A percentile compares a stretch with the other conserved stretches of the same genome.
phyloP scores from a whole-genome alignment of 2,797 vertebrate species.

The Acestrorhynchus altus region DNA sequence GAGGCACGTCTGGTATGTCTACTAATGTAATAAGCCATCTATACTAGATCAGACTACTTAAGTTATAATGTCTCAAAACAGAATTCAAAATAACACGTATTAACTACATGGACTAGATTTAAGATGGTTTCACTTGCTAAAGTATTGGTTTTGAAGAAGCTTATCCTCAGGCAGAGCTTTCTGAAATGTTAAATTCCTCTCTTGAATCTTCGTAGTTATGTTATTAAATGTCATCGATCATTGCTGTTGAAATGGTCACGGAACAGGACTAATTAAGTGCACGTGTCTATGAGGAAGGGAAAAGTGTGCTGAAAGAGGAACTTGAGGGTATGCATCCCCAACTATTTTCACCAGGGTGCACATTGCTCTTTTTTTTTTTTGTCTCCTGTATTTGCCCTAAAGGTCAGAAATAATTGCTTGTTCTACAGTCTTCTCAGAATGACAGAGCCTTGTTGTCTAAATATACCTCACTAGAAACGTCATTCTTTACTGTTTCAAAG shows the following conservation, averaged over 20 bases:
- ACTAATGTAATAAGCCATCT: no score
- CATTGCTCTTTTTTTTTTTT: conserved; percentile 20
- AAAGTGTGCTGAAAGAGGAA: not conserved
- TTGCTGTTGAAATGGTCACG: conserved; percentile 8
- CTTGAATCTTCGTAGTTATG: not conserved
- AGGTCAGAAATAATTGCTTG: conserved; percentile 38
- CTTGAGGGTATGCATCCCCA: not conserved
- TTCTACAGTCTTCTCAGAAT: conserved; percentile 13
- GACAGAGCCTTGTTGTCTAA: conserved; percentile 9
- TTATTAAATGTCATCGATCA: conserved; percentile 7
- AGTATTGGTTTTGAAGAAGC: not conserved
- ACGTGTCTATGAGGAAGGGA: not conserved
- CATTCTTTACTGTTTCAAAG: conserved; percentile 9
- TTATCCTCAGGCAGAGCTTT: not conserved
- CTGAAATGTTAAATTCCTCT: not conserved
- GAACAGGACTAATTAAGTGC: not conserved
- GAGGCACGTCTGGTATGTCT: no score
- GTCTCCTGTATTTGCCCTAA: conserved; percentile 32
- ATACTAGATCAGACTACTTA: no score
- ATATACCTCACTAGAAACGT: conserved; percentile 12
- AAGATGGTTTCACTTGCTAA: not conserved
- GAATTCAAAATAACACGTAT: no score
- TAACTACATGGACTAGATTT: not conserved
- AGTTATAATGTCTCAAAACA: no score
- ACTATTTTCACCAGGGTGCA: conserved; percentile 22